These are phyloP conservation scores for Epinephelus cyanopodus DNA, from an alignment of 2,113 vertebrate genomes.

Conservation along the genomic window DNA sequence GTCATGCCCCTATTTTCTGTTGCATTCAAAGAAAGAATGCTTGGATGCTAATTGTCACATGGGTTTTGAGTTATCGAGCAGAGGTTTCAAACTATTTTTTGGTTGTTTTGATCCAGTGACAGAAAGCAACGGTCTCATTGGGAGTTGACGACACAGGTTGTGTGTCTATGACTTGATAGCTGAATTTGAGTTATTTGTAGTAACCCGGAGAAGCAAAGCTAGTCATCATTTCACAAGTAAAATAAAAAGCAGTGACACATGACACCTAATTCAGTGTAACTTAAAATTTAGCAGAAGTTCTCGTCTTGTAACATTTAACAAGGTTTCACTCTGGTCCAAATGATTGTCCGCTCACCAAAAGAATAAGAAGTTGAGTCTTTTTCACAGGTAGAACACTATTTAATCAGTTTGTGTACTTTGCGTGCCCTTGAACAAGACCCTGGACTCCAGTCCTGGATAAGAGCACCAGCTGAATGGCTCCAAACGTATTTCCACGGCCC, in stretches of 20 bases:
- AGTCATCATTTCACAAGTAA: background rate
- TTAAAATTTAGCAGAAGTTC: background rate
- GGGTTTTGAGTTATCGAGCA: background rate
- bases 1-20: background rate
- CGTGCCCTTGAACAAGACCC: conserved; percentile 52
- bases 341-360: background rate
- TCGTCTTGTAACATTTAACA: background rate
- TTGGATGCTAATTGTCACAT: background rate
- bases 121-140: background rate
- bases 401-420: conserved; percentile 26
- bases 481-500: conserved; percentile 12
- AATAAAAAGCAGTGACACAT: no score
- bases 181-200: background rate
- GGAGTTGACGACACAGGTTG: background rate
- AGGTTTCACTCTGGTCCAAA: background rate
- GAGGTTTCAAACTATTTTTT: background rate
- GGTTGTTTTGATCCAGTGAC: background rate
- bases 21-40: background rate
- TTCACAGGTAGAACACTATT: background rate
- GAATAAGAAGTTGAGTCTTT: background rate
- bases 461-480: conserved; percentile 6
- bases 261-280: background rate
- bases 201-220: no score
- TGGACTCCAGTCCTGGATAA: conserved; percentile 29
- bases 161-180: background rate